These are phyloP conservation scores for Aporophyla nigra DNA, from an alignment of 2,888 invertebrate species.

Conservation along the genomic window DNA sequence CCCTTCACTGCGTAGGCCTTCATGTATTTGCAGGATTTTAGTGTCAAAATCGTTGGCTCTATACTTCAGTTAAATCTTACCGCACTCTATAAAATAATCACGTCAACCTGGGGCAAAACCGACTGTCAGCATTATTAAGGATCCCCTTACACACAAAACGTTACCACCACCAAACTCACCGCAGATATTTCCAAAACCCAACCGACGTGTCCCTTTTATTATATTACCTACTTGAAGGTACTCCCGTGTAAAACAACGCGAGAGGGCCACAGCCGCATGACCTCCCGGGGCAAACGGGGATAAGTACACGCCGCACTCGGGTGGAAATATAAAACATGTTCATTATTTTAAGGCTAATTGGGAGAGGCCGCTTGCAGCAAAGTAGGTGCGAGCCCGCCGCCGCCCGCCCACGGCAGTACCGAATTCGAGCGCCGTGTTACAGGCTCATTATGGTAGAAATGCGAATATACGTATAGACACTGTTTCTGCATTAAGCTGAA, in stretches of 20 bases:
- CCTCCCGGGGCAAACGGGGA: conserved; percentile 89
- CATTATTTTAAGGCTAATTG: conserved; percentile 91
- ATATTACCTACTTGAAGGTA: conserved; percentile 80
- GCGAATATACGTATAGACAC: conserved; percentile 85
- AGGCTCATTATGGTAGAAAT: conserved; percentile 84
- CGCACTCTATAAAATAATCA: neutral
- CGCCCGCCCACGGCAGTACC: conserved; percentile 88
- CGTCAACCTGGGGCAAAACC: conserved; percentile 58
- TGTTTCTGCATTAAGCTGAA: conserved; percentile 88
- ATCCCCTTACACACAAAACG: conserved; percentile 76
- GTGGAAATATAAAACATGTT: conserved; percentile 91
- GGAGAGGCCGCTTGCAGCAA: conserved; percentile 89
- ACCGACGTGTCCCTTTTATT: conserved; percentile 81
- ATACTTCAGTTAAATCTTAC: conserved; percentile 3
- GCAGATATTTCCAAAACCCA: conserved; percentile 74
- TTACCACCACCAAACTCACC: conserved; percentile 65
- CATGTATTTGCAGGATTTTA: too few relatives aligned
- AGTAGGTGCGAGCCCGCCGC: conserved; percentile 84
- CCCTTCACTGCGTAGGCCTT: neutral
- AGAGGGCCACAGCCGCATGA: conserved; percentile 84
- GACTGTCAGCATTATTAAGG: conserved; percentile 64
- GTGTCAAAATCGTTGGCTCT: neutral
- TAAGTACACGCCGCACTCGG: conserved; percentile 88
- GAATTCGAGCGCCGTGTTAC: conserved; percentile 84
- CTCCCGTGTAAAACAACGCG: conserved; percentile 78